Evolutionary conservation across 2,888 invertebrate species (phyloP), one percentile per base, ranked within the genome.

Genomic region (Gymnocheta viridis): DNA sequence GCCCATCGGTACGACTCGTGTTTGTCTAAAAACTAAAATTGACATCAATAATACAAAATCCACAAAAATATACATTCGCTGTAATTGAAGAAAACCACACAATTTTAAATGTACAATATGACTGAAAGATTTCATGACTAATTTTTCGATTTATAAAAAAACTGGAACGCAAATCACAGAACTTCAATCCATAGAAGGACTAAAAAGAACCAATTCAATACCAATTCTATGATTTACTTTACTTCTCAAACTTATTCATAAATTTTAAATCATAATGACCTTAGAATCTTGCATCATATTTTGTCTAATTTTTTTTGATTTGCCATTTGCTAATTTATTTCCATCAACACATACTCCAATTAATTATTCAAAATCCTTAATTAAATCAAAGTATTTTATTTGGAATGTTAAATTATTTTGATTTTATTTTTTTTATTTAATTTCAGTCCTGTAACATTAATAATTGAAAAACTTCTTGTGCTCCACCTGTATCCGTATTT

Each of bases 381-480:
- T 27, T 29, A 64, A 56, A 44, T 24, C n/a, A 60, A 72, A 77
- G 7, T 47, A 35, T 38, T 35, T 67, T 41, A 58, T 67, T 22
- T 27, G 12, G 35, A 58, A 44, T 56, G 44, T 56, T 72, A 69
- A 78, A 66, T 29, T 44, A 49, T 69, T 73, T 35, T 60, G 12
- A 19, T 64, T 67, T 32, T 5, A n/a, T 29, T 19, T 54, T 35
- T 67, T 62, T 77, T 70, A 60, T 82, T 69, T 84, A 78, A 84
- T 84, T 84, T 84, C 84, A 84, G 84, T 84, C 67, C 62, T 69
- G 54, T 84, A 73, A 84, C 47, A 72, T 51, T 70, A 60, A 49
- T 7, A 35, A 67, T 35, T 62, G 58, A 60, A 32, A 66, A 67
- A 47, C 58, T 69, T 80, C 69, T 58, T 77, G 72, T 73, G 73